Evolutionary conservation across 2,113 vertebrate species (phyloP).

Genomic region (Charadrius vociferus): DNA sequence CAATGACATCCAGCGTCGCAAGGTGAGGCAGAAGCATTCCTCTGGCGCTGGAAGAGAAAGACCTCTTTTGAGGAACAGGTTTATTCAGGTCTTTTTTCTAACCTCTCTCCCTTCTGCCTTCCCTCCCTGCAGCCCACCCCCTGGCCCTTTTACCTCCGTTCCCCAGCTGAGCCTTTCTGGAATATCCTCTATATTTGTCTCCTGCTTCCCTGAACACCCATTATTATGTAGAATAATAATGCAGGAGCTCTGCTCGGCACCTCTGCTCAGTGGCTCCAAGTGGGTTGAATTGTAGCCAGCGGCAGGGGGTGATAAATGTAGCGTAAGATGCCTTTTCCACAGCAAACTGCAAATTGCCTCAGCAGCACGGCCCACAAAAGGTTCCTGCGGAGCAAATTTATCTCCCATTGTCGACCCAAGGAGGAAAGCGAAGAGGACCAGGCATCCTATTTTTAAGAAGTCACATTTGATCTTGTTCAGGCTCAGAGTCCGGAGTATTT

Average conservation of each 20-base stretch:
- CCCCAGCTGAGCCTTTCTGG: conserved; percentile 57
- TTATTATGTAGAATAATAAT: conserved; percentile 64
- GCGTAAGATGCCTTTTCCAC: conserved; percentile 75
- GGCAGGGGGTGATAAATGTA: conserved; percentile 80
- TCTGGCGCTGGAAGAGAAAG: not conserved
- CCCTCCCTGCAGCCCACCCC: not conserved
- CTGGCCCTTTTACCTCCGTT: conserved; percentile 1
- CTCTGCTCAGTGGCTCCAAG: conserved; percentile 69
- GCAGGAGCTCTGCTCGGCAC: conserved; percentile 67
- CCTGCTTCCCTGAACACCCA: conserved; percentile 73
- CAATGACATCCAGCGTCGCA: accelerated
- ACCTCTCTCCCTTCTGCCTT: not conserved
- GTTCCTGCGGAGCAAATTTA: conserved; percentile 75
- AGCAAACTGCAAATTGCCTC: conserved; percentile 80
- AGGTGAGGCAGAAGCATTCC: not conserved
- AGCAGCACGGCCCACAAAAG: conserved; percentile 76
- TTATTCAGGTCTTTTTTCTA: not conserved
- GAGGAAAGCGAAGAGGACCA: conserved; percentile 56
- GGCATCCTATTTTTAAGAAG: conserved; percentile 74
- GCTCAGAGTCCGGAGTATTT: conserved; percentile 51
- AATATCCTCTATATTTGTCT: conserved; percentile 52
- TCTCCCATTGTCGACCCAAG: conserved; percentile 71
- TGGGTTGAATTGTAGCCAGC: conserved; percentile 76
- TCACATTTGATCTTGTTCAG: conserved; percentile 73
- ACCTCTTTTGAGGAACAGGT: not conserved